Base-by-base conservation (phyloP, 2,797 vertebrate genomes). In the Salmo trutta region DNA sequence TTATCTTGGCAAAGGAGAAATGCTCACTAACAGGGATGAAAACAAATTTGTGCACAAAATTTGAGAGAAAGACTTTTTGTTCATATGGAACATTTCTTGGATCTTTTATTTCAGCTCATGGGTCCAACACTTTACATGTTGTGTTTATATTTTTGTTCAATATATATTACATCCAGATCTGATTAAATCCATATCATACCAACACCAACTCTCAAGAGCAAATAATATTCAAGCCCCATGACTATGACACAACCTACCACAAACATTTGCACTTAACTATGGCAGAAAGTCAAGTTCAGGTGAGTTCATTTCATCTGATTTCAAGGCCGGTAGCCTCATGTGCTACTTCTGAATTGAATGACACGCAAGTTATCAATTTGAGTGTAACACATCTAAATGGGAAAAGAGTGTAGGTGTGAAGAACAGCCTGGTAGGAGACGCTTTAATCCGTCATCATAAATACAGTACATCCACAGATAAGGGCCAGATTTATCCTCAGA, bases 371-470 rank as follows among this genome's bases (percentile, higher is more conserved):
- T 56, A 77, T 88, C 73, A 78, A 66, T 82, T 24, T 64, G 3
- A 73, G 68, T 21, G 5, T 59, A 77, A 75, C 16, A 31, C 21
- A 16, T 62, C 53, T 54, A 80, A 75, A 87, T 85, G 85, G 81
- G 68, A 82, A 87, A 87, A 73, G 73, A 12, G 64, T 56, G 79
- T 52, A 17, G 72, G 64, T 33, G 59, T 62, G 76, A 75, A 77
- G 67, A 75, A 62, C 73, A 74, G 75, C 69, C 62, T 70, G 77
- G 68, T 67, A 85, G 70, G 71, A 19, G 66, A 74, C 6, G 29
- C 59, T 82, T 88, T 85, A 85, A 91, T 89, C 85, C 84, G 16
- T 72, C 67, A 67, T 71, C 83, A 81, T 83, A 83, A 88, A 87
- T 80, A 80, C 75, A 88, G 87, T 80, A 80, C 74, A 86, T 76